Conservation (phyloP, 2,797 vertebrate species). For the Paguma larvata region DNA sequence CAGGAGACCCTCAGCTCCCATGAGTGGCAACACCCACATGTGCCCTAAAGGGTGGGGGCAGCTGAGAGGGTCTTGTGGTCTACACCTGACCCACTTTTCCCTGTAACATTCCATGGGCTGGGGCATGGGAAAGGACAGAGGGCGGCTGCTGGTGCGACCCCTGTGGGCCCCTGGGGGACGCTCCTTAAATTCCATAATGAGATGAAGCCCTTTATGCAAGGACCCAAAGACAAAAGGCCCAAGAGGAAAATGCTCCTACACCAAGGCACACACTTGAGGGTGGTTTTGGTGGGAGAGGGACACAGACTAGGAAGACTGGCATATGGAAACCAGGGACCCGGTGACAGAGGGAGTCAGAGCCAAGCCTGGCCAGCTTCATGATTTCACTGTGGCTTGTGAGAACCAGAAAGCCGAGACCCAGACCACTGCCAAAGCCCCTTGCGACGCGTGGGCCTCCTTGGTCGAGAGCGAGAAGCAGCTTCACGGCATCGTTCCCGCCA, state of each 20-base stretch:
- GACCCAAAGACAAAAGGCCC: no score
- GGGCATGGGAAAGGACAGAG: no score
- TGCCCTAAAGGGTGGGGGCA: background rate
- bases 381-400: background rate
- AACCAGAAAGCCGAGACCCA: background rate
- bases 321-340: fast-evolving
- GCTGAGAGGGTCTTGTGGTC: background rate
- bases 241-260: background rate
- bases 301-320: background rate
- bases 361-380: background rate
- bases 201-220: background rate
- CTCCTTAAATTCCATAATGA: background rate
- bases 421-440: fast-evolving
- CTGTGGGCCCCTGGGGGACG: fast-evolving
- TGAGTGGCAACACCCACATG: background rate
- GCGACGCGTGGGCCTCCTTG: fast-evolving
- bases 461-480: background rate
- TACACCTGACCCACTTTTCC: background rate
- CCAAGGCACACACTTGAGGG: no score
- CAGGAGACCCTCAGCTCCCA: background rate
- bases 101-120: background rate
- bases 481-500: fast-evolving
- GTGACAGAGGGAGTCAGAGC: background rate
- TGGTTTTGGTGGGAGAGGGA: background rate
- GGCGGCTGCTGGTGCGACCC: no score